Evolutionary conservation across 2,113 vertebrate species (phyloP).

Genomic region (Laticauda laticaudata): DNA sequence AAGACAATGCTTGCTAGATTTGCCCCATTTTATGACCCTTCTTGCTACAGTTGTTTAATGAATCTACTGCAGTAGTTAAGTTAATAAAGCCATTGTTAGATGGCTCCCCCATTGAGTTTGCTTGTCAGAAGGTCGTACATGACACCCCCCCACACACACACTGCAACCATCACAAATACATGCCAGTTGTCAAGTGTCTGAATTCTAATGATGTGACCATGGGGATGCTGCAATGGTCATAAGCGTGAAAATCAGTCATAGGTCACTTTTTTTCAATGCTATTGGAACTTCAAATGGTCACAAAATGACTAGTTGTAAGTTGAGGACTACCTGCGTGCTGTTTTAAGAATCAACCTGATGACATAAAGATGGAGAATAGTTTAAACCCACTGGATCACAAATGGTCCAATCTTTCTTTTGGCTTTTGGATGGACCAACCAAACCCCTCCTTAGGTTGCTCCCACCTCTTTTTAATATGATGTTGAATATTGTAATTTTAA

Average conservation of each 20-base stretch:
- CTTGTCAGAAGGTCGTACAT: background rate
- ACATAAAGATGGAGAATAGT: background rate
- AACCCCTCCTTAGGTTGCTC: background rate
- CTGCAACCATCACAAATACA: background rate
- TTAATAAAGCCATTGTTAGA: background rate
- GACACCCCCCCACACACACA: background rate
- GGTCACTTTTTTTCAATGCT: background rate
- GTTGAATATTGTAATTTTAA: background rate
- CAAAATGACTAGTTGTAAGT: background rate
- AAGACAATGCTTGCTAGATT: background rate
- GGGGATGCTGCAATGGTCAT: background rate
- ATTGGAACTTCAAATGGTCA: background rate
- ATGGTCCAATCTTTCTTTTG: background rate
- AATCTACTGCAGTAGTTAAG: background rate
- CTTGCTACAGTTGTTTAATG: background rate
- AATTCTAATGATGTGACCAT: background rate
- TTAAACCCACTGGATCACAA: background rate
- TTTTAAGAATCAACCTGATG: background rate
- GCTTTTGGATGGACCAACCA: too few species aligned
- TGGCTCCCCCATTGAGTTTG: background rate
- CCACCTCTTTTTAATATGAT: background rate
- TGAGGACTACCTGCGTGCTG: background rate
- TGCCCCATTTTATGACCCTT: background rate
- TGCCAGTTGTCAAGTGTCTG: background rate
- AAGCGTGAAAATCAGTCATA: background rate